Evolutionary conservation across 2,888 invertebrate species (phyloP).

Genomic region (Phasia obesa): DNA sequence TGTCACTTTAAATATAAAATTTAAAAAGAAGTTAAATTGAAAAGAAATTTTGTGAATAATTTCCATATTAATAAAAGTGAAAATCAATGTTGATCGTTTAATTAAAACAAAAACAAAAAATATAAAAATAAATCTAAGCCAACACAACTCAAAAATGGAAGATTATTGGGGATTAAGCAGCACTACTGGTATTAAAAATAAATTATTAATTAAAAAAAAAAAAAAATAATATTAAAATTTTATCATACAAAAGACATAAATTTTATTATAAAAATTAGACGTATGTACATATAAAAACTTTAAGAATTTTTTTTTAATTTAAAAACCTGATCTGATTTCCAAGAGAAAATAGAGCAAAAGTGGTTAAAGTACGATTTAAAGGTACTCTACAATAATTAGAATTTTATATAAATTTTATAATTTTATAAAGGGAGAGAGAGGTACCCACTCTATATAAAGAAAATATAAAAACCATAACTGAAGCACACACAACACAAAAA

Average conservation of each 20-base stretch:
- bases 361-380: too few species aligned
- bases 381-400: too few species aligned
- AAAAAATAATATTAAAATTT: slow-evolving; percentile 15
- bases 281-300: too few species aligned
- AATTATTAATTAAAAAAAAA: slow-evolving; percentile 27
- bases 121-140: slow-evolving; percentile 61
- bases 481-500: too few species aligned
- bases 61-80: slow-evolving; percentile 66
- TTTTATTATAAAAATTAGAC: neutral
- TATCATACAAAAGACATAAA: neutral
- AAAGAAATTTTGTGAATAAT: neutral
- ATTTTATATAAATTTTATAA: too few species aligned
- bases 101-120: slow-evolving; percentile 51
- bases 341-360: too few species aligned
- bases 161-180: slow-evolving; percentile 82
- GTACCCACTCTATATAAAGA: too few species aligned
- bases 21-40: neutral
- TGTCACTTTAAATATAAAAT: slow-evolving; percentile 38
- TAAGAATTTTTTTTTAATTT: too few species aligned
- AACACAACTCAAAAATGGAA: slow-evolving; percentile 76
- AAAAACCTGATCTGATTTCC: too few species aligned
- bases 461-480: too few species aligned
- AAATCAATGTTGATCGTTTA: slow-evolving; percentile 67
- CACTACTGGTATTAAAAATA: slow-evolving; percentile 79
- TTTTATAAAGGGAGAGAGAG: too few species aligned